phyloP scores from a whole-genome alignment of 2,888 invertebrate genomes.

The Clunio marinus region DNA sequence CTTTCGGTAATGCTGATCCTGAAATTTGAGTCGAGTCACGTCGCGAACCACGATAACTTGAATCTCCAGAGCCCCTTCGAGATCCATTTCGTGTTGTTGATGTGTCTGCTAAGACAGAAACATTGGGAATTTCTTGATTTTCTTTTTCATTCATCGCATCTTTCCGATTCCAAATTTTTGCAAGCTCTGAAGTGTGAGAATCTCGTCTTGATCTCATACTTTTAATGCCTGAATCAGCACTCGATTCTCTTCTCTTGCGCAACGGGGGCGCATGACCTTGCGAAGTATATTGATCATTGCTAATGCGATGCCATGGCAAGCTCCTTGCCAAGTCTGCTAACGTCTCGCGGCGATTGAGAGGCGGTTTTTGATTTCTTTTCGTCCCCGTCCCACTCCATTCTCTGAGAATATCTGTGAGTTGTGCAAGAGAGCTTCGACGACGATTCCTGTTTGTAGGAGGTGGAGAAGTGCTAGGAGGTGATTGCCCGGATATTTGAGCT shows the following conservation, averaged over 20 bases:
- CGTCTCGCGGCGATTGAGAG: constrained; percentile 79
- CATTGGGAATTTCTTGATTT: constrained; percentile 60
- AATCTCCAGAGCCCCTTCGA: constrained; percentile 63
- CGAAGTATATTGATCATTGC: constrained; percentile 51
- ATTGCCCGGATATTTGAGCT: constrained; percentile 81
- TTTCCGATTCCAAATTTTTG: constrained; percentile 62
- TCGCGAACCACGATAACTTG: constrained; percentile 64
- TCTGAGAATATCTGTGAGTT: constrained; percentile 79
- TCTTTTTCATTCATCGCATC: constrained; percentile 11
- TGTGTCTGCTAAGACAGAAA: constrained; percentile 41
- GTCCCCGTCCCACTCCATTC: constrained; percentile 75
- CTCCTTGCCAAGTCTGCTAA: constrained; percentile 82
- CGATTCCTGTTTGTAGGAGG: constrained; percentile 61
- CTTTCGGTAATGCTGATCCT: constrained; percentile 55
- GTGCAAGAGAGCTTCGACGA: constrained; percentile 79
- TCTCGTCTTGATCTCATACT: constrained; percentile 70
- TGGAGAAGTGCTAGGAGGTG: constrained; percentile 76
- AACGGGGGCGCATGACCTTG: constrained; percentile 54
- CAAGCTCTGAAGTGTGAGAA: constrained; percentile 69
- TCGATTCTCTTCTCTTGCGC: constrained; percentile 79
- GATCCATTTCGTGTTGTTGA: constrained; percentile 44
- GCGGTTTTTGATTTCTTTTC: constrained; percentile 57
- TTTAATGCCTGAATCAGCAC: constrained; percentile 79
- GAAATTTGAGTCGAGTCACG: constrained; percentile 58
- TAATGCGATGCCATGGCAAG: constrained; percentile 72